Evolutionary conservation across 1,140 invertebrate genomes (phyloP).

Genomic region (Drosophila elegans): DNA sequence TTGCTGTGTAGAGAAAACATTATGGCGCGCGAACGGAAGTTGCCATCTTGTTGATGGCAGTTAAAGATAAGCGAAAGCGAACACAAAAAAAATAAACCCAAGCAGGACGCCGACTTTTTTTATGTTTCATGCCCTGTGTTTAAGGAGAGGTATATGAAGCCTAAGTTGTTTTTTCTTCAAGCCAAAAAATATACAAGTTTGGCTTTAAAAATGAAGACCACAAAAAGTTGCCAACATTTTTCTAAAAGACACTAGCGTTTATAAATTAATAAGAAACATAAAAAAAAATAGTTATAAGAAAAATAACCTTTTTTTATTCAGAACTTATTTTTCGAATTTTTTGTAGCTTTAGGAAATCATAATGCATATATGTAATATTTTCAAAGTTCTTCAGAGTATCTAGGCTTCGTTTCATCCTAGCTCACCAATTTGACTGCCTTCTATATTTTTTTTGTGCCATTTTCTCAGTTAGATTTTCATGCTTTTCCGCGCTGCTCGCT

Average conservation of each 20-base stretch:
- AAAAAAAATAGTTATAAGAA: too few relatives aligned
- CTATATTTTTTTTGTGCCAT: constrained; percentile 21
- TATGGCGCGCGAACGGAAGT: constrained; percentile 85
- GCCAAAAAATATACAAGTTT: background rate
- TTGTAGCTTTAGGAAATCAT: too few relatives aligned
- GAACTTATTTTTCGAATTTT: too few relatives aligned
- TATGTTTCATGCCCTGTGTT: constrained; percentile 24
- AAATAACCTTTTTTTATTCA: too few relatives aligned
- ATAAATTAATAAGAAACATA: too few relatives aligned
- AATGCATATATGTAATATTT: background rate
- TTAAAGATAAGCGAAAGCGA: constrained; percentile 82
- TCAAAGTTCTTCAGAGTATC: background rate
- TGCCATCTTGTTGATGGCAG: constrained; percentile 85
- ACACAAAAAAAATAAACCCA: constrained; percentile 40
- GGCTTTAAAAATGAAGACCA: too few relatives aligned
- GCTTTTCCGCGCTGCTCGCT: constrained; percentile 62
- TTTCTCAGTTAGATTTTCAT: constrained; percentile 49
- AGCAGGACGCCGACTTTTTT: constrained; percentile 47
- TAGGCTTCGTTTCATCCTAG: background rate
- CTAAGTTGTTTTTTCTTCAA: background rate
- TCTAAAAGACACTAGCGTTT: too few relatives aligned
- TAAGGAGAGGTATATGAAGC: background rate
- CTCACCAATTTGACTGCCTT: constrained; percentile 1
- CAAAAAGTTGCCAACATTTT: too few relatives aligned
- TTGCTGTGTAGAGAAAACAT: constrained; percentile 74